Evolutionary conservation across 2,797 vertebrate species (phyloP), one percentile per base, ranked within the genome.

Genomic region (Oceanodroma leucorhoa): DNA sequence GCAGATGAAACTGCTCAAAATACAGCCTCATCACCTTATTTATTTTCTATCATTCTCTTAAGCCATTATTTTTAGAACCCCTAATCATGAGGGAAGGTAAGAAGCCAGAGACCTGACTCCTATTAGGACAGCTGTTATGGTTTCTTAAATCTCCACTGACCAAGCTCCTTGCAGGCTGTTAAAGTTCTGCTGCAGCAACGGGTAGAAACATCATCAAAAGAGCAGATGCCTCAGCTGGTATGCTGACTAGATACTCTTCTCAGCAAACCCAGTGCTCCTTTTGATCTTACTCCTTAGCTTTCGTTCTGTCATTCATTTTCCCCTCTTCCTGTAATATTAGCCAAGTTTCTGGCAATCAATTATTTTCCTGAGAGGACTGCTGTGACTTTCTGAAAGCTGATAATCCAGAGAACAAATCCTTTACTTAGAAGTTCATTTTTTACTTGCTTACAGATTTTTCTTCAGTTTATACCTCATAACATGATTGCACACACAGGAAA

Each of bases 1-100:
- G n/a, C 60, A 85, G 40, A 83, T 32, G 11, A 71, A 93, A 89
- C 40, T 71, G 43, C 40, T 86, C 72, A 88, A 83, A 94, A 84
- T 15, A 53, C 40, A 58, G 29, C 21, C 34, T 67, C 41, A 43
- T 46, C 26, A 60, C 29, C 13, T 60, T 54, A 48, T 80, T 95
- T 90, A 67, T 90, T 77, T 89, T 69, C 48, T 87, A 36, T 6
- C 48, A 55, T 78, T 62, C 61, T 89, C 67, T 61, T 60, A 60
- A 80, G 34, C 41, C 4, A 6, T 66, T 81, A 62, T 85, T 83
- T 92, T 93, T 83, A 82, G 60, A 88, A 66, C 1, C 0, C 11
- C n/a, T 91, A 60, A 61, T 69, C 0, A 0, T 65, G 19, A 93
- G 34, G 34, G n/a, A 83, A 80, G 51, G 26, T 24, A 51, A 83